phyloP scores from a whole-genome alignment of 2,113 vertebrate genomes.

The Thryonomys swinderianus region DNA sequence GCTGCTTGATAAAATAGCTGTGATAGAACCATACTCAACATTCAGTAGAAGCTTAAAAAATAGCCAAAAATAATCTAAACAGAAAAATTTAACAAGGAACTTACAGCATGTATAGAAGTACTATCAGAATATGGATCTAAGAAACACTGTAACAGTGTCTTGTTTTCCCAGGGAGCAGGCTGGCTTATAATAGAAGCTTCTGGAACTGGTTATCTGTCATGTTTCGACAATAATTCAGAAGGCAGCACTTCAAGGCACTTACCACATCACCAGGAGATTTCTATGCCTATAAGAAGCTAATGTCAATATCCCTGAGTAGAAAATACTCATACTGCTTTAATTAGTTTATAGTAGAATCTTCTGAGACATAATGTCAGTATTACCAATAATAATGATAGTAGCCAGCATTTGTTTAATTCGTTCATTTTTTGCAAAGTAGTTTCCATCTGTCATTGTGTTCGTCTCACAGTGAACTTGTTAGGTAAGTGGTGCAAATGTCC shows the following conservation, averaged over 20 bases:
- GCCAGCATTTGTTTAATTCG: conserved; percentile 17
- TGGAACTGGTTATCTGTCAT: conserved; percentile 46
- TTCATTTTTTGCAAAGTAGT: conserved; percentile 59
- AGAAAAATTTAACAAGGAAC: background rate
- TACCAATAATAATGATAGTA: background rate
- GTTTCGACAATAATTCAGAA: conserved; percentile 57
- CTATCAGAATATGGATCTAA: background rate
- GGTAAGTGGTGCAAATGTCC: background rate
- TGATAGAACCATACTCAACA: background rate
- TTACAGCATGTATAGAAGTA: background rate
- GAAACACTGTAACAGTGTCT: background rate
- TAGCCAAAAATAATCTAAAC: background rate
- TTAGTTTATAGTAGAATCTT: conserved; percentile 44
- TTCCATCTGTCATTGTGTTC: background rate
- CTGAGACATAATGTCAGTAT: background rate
- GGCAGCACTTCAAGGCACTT: conserved; percentile 28
- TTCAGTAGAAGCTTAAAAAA: conserved; percentile 1
- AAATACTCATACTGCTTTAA: background rate
- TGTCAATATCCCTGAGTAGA: conserved; percentile 1
- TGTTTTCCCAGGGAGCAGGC: background rate
- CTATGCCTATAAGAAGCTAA: conserved; percentile 2
- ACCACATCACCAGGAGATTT: conserved; percentile 26
- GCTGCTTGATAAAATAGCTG: background rate
- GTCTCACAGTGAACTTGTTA: background rate
- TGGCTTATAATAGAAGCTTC: background rate